These are phyloP conservation scores for Corvus hawaiiensis DNA, from an alignment of 2,113 vertebrate genomes.

Conservation along the genomic window DNA sequence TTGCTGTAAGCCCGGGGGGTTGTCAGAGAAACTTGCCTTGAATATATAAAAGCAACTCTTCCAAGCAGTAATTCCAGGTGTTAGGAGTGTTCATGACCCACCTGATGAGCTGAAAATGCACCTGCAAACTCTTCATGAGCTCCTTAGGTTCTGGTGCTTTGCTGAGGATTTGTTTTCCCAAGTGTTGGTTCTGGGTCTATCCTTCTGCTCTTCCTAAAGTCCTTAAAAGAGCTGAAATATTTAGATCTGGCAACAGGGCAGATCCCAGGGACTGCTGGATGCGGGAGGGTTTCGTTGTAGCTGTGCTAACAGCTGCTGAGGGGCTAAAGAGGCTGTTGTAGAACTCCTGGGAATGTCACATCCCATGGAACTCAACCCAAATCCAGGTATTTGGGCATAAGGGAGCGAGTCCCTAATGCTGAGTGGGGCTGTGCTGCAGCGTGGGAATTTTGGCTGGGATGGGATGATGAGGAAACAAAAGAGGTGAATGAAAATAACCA, in stretches of 20 bases:
- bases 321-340: background rate
- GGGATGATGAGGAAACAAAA: background rate
- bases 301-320: background rate
- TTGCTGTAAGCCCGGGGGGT: background rate
- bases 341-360: background rate
- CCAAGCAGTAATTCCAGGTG: background rate
- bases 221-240: background rate
- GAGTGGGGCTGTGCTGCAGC: background rate
- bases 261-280: background rate
- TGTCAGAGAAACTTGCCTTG: background rate
- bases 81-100: background rate
- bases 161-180: background rate
- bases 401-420: fast-evolving
- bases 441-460: background rate
- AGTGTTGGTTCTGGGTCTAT: background rate
- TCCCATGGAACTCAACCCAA: background rate
- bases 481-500: background rate
- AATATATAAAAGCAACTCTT: background rate
- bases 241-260: background rate
- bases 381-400: background rate
- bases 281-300: background rate
- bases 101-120: background rate
- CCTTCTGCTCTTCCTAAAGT: background rate
- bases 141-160: background rate
- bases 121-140: background rate